Percentiles rank a stretch among this genome's conserved stretches.
Evolutionary conservation across 2,888 invertebrate genomes (phyloP).

Genomic region (Xestoiulus laeticollis): DNA sequence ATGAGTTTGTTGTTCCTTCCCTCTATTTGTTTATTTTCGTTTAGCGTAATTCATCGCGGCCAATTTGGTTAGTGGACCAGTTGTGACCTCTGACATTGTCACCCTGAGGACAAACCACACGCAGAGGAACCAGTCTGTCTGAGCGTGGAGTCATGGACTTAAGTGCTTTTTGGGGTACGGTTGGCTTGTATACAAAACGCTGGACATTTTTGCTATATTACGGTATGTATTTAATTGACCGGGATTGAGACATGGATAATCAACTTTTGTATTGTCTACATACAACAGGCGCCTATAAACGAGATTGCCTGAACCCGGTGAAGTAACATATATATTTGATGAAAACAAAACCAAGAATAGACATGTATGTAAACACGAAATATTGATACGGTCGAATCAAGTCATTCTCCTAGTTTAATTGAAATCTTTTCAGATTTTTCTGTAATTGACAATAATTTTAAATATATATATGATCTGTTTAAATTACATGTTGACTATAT

Average conservation of each 20-base stretch:
- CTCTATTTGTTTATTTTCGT: background rate
- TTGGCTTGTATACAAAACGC: background rate
- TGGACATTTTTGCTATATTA: too few species aligned
- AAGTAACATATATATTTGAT: background rate
- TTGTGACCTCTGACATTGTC: conserved; percentile 7
- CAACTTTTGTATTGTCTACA: background rate
- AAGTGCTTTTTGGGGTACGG: conserved; percentile 38
- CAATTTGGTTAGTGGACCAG: background rate
- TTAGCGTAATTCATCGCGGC: conserved; percentile 32
- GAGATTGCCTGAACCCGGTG: background rate
- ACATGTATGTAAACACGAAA: too few species aligned
- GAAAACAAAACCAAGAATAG: too few species aligned
- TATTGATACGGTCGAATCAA: background rate
- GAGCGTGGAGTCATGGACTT: conserved; percentile 20
- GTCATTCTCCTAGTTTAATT: background rate
- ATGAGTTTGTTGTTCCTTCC: background rate
- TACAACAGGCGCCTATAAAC: background rate
- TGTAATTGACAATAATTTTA: too few species aligned
- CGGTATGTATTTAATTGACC: conserved; percentile 36
- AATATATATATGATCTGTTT: too few species aligned
- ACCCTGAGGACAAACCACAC: conserved; percentile 41
- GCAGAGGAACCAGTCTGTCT: background rate
- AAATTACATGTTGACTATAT: too few species aligned
- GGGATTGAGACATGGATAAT: conserved; percentile 6
- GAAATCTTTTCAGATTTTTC: background rate